Base-by-base conservation (phyloP, 2,797 vertebrate species). In the Chaetophractus vellerosus region DNA sequence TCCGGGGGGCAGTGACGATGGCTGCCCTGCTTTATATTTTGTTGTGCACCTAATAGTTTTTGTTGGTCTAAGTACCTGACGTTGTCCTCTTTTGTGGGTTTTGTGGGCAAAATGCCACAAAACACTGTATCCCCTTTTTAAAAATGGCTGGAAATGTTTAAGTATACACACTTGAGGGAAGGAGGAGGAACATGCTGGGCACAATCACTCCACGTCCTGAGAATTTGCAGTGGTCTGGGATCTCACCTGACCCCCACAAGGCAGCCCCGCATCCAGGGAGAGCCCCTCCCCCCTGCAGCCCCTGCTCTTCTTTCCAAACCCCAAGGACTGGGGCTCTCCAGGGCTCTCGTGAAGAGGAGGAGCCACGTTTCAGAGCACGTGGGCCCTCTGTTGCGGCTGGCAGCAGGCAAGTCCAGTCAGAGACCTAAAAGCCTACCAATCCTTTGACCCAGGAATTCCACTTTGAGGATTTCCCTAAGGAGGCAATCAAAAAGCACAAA, bases 181-280 rank as follows among this genome's bases (percentile, higher is more conserved):
- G 26, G 6, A 50, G 72, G 45, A 23, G 78, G 59, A 33, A 5
- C 5, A 0, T 2, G 1, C 26, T 2, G 0, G 15, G 52, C 80
- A 48, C 7, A 19, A 0, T 31, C 45, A 33, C 7, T 10, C 33
- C 8, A 1, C 4, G 7, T 36, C 68, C 50, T 5, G 75, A 55
- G 72, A n/a, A 2, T 28, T 9, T 21, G 16, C 33, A 15, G 31
- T 15, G 8, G 19, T 18, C 63, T 31, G 1, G 9, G n/a, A 14
- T 12, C 24, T 26, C 48, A 45, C 61, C 31, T 28, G 71, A 31
- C 71, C 52, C 21, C 11, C 10, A 45, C 38, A 31, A 50, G 38
- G 76, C 50, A 52, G 41, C 61, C 57, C 82, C 69, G 21, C 52
- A 8, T 82, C 41, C 3, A 1, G 15, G 14, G 48, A 15, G 18